Conservation (phyloP, 1,140 invertebrate genomes). For the Rhopalosiphum padi region DNA sequence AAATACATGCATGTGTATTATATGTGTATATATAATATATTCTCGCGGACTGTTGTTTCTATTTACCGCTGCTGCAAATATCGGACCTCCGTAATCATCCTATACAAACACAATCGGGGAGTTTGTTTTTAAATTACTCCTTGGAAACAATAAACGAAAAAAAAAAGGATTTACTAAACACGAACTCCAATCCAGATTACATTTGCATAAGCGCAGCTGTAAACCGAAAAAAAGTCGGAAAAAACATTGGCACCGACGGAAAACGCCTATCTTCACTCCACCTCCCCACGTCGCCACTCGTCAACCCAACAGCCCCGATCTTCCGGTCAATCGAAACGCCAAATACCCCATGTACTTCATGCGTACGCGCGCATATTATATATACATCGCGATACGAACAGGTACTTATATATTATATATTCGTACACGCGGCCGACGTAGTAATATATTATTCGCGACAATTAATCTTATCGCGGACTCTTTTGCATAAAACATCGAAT, state of each 20-base stretch:
- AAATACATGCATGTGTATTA: background rate
- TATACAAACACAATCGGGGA: background rate
- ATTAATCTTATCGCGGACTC: conserved; percentile 33
- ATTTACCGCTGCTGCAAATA: background rate
- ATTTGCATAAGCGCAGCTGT: conserved; percentile 41
- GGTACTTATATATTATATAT: background rate
- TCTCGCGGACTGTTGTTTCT: background rate
- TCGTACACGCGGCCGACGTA: background rate
- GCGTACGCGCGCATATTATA: background rate
- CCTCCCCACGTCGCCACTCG: no score
- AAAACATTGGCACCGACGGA: background rate
- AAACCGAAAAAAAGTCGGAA: background rate
- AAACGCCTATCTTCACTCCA: conserved; percentile 7
- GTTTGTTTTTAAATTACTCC: conserved; percentile 28
- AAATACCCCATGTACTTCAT: background rate
- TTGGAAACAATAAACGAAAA: background rate
- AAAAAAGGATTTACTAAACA: conserved; percentile 24
- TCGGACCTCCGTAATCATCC: background rate
- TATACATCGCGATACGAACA: background rate
- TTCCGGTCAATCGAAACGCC: background rate
- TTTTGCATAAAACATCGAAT: conserved; percentile 33
- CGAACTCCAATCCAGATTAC: background rate
- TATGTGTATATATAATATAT: background rate
- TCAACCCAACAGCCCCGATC: background rate
- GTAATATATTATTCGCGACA: background rate